Evolutionary conservation across 2,797 vertebrate species (phyloP), one percentile per base, ranked within the genome.

Genomic region (Cyprinella venusta): DNA sequence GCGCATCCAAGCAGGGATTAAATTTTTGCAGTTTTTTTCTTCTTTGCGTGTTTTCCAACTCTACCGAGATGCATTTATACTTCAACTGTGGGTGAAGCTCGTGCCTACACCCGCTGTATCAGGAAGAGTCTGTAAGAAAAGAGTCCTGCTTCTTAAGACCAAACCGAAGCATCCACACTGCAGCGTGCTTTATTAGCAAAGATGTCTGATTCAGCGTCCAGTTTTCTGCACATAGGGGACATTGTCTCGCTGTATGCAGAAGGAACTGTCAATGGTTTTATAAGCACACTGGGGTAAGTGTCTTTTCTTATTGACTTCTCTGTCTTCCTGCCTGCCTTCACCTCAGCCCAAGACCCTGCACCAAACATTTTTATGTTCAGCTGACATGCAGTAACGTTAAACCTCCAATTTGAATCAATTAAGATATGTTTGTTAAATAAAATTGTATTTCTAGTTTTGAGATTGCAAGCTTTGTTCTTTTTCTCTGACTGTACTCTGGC

Each of bases 201-300:
- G 52, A 99, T 99, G 97, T 97, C 95, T 74, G 97, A 99, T 88
- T 93, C 94, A 69, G 96, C 97, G 92, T 98, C 98, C 88, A 99
- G 97, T 85, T 98, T 98, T 91, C 94, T 99, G 65, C 98, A 99
- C 90, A 94, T 99, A 89, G 98, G 98, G 88, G 98, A 99, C 89
- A 97, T 99, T 82, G 96, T 99, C 85, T 99, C 98, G 86, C 94
- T 99, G 65, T 99, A 96, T 89, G 97, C 97, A 5, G 98, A 99
- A 89, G 97, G 97, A 1, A 95, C 97, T 0, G 98, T 99, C 86
- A 98, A 96, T 64, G 98, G 98, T 80, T 99, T 99, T 93, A 99
- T 99, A 94, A 99, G 98, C 92, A 99, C 98, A 12, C 83, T 99
- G 92, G 98, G 97, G 97, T 97, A 91, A 97, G 96, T 90, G 54